Conservation (phyloP, 2,888 invertebrate genomes). For the Drosophila percnosoma region DNA sequence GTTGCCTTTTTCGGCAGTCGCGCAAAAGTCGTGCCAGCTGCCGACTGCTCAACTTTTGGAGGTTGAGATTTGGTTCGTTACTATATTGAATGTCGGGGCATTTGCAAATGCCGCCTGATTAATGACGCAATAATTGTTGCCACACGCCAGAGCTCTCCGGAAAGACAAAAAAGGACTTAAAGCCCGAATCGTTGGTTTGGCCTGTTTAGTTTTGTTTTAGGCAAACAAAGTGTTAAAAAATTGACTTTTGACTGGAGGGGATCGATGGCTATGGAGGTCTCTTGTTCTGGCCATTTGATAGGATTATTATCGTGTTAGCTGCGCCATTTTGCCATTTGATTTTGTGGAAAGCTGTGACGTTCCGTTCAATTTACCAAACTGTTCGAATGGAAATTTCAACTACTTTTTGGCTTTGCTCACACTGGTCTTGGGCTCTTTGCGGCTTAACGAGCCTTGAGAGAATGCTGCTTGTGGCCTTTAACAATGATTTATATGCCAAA, state of each 20-base stretch:
- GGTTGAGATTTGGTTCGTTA: slow-evolving; percentile 4
- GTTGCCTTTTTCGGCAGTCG: slow-evolving; percentile 67
- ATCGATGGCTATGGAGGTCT: slow-evolving; percentile 12
- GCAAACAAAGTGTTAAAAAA: slow-evolving; percentile 72
- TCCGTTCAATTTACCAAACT: slow-evolving; percentile 75
- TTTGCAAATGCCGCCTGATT: slow-evolving; percentile 80
- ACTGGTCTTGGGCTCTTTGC: slow-evolving; percentile 7
- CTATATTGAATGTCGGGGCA: slow-evolving; percentile 67
- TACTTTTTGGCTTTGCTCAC: slow-evolving; percentile 33
- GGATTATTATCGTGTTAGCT: slow-evolving; percentile 77
- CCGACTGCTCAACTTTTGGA: slow-evolving; percentile 26
- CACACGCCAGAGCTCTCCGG: slow-evolving; percentile 41
- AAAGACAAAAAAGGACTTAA: slow-evolving; percentile 8
- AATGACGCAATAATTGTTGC: slow-evolving; percentile 82
- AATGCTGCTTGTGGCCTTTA: slow-evolving; percentile 22
- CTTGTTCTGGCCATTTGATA: slow-evolving; percentile 67
- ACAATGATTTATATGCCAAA: slow-evolving; percentile 64
- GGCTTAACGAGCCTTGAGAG: slow-evolving; percentile 32
- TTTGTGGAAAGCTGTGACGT: slow-evolving; percentile 59
- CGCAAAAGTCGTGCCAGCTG: slow-evolving; percentile 73
- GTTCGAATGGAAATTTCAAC: slow-evolving; percentile 68
- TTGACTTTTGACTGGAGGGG: slow-evolving; percentile 57
- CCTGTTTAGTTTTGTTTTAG: slow-evolving; percentile 54
- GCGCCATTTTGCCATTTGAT: slow-evolving; percentile 60
- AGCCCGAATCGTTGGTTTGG: slow-evolving; percentile 6